Base-by-base conservation (phyloP, 2,888 invertebrate genomes). In the Morpho deidamia region DNA sequence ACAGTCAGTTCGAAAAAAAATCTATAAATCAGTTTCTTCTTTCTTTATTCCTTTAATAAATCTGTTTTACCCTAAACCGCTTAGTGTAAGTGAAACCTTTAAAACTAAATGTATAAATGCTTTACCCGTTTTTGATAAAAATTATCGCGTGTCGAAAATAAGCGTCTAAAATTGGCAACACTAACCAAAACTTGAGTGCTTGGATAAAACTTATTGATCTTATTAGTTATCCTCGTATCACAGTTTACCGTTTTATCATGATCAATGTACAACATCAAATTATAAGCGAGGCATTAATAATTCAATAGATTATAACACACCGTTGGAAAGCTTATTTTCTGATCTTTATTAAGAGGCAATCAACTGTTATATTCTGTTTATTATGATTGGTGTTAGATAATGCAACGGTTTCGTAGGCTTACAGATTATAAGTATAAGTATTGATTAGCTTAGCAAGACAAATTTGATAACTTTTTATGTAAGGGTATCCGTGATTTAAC, bases 161-260 rank as follows among this genome's bases (percentile, higher is more conserved):
- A n/a, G n/a, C n/a, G n/a, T n/a, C n/a, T n/a, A n/a, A 23, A 14
- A 12, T 11, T 14, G n/a, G 49, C 34, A 10, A 49, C 49, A 35
- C 41, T 35, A 49, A 35, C 42, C 8, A 40, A 40, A 51, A 57
- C 45, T 51, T 55, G 43, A 47, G 43, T 45, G 38, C 44, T 50
- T 33, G 53, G 52, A 44, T 39, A 51, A 37, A 40, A 52, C n/a
- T 49, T 45, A 57, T 59, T 61, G 51, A 41, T 61, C 55, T 57
- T 59, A 57, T 46, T 49, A 53, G 41, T 50, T 59, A 59, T 53
- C 56, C 54, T 38, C 48, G 56, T 53, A 54, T 58, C 40, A 50
- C 51, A 51, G 34, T 51, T 53, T 45, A 39, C 51, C 51, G 40
- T 34, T 53, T 57, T 57, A 57, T 57, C 55, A 33, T 55, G 52